A percentile compares a stretch with the other conserved stretches of the same genome.
Conservation (phyloP, 2,888 invertebrate species). For the Imbricaverruca yamaguchii region DNA sequence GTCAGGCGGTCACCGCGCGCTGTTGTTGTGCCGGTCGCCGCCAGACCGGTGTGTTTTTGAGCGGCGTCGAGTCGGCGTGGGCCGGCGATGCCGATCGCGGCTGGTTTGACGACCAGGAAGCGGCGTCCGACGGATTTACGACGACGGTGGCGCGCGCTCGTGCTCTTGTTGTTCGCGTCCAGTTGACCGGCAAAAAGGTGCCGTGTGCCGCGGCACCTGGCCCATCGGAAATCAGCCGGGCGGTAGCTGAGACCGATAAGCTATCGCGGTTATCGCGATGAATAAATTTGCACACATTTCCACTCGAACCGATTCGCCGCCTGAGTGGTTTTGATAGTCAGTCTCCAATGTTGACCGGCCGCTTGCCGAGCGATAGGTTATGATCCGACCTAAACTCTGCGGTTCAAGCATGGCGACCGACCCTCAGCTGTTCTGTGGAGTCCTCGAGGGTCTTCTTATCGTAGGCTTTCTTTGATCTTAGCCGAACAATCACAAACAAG, state of each 20-base stretch:
- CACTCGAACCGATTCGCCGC: constrained; percentile 23
- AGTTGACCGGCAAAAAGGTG: too few relatives aligned
- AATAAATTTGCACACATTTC: constrained; percentile 24
- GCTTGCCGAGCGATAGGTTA: not conserved
- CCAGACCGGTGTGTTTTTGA: too few relatives aligned
- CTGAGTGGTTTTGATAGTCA: constrained; percentile 23
- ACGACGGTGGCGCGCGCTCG: not conserved
- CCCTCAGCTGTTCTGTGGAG: too few relatives aligned
- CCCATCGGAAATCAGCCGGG: not conserved
- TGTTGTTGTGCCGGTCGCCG: too few relatives aligned
- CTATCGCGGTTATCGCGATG: not conserved
- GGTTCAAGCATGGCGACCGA: too few relatives aligned
- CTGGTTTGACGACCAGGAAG: not conserved
- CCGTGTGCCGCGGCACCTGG: not conserved
- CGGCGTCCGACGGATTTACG: not conserved
- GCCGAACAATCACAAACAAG: too few relatives aligned
- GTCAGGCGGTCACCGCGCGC: not conserved
- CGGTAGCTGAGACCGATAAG: not conserved
- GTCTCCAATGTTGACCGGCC: not conserved
- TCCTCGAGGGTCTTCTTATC: too few relatives aligned
- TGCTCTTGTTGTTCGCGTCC: not conserved
- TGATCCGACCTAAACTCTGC: too few relatives aligned
- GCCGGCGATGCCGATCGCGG: not conserved
- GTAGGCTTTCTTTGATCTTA: too few relatives aligned
- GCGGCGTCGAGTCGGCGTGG: too few relatives aligned